Conservation (phyloP, 2,888 invertebrate genomes). For the Scaeva pyrastri region DNA sequence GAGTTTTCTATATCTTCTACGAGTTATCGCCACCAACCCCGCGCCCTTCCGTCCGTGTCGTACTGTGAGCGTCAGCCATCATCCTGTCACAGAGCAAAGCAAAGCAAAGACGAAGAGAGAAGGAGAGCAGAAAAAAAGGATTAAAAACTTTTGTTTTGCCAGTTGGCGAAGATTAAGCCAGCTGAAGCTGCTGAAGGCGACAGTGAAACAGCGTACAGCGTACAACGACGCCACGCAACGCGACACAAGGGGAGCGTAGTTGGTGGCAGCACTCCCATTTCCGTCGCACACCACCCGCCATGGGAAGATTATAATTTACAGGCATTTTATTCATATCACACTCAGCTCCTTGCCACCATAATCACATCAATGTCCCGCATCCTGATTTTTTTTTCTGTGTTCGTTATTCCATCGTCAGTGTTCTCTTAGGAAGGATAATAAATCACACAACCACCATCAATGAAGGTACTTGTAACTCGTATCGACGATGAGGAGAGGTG, state of each 20-base stretch:
- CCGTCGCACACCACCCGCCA: not conserved
- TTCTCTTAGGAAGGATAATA: constrained; percentile 34
- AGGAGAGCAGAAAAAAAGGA: constrained; percentile 55
- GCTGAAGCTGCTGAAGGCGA: not conserved
- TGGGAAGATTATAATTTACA: constrained; percentile 59
- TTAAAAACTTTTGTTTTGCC: constrained; percentile 58
- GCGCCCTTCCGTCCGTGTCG: not conserved
- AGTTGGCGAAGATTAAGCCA: constrained; percentile 39
- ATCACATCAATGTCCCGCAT: constrained; percentile 68
- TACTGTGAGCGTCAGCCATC: not conserved
- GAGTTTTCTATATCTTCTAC: constrained; percentile 24
- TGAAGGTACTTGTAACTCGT: not conserved
- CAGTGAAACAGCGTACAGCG: no score
- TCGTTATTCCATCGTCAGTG: constrained; percentile 22
- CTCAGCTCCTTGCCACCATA: constrained; percentile 56
- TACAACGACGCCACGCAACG: not conserved
- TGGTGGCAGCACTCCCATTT: not conserved
- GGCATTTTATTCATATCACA: constrained; percentile 69
- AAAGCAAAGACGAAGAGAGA: not conserved
- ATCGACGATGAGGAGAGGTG: not conserved
- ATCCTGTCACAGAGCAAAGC: not conserved
- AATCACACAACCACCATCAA: constrained; percentile 22
- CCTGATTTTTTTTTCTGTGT: constrained; percentile 43
- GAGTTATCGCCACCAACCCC: not conserved
- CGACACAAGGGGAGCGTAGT: not conserved